Evolutionary conservation across 1,140 invertebrate genomes (phyloP), one percentile per base, ranked within the genome.

Genomic region (Lordiphosa clarofinis): DNA sequence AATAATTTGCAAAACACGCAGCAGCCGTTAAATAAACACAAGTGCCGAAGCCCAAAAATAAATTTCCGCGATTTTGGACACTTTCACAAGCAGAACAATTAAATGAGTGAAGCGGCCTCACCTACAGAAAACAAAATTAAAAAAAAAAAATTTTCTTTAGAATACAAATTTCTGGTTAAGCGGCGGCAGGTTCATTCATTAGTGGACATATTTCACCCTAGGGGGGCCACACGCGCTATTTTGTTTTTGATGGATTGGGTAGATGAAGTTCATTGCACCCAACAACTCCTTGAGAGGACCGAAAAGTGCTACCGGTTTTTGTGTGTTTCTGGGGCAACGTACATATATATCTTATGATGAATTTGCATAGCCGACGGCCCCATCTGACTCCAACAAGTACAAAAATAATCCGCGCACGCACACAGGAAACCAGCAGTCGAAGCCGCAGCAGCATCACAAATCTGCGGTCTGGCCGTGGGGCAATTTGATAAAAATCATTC

Each of bases 221-320:
- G 69, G 69, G 63, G 59, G 64, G 46, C 44, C 54, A 69, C 74
- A 74, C 75, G 74, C 72, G 64, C 44, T 44, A 48, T 21, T 24
- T 43, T 37, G 37, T 43, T 39, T 43, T 62, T 62, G 52, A 65
- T 60, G 60, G 57, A 54, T 62, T 63, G 49, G 40, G 53, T 43
- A 57, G 50, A 46, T 39, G 68, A 55, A 42, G 74, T 79, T 79
- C 76, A 76, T 52, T 82, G 75, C 76, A 59, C 35, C 58, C 49
- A 36, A 33, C 48, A 42, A 40, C 48, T 65, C 59, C 53, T 42
- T 28, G 40, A 46, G 31, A 55, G 38, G 10, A 46, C 21, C 31
- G 38, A 15, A 47, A 72, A 73, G 56, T 76, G 76, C 76, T 68
- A 82, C 76, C 60, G 78, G 78, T 81, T 81, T 75, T 78, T 54